Percentiles rank a stretch among this genome's conserved stretches.
These are phyloP conservation scores for Drosophila obscura DNA, from an alignment of 1,140 invertebrate species.

Conservation along the genomic window DNA sequence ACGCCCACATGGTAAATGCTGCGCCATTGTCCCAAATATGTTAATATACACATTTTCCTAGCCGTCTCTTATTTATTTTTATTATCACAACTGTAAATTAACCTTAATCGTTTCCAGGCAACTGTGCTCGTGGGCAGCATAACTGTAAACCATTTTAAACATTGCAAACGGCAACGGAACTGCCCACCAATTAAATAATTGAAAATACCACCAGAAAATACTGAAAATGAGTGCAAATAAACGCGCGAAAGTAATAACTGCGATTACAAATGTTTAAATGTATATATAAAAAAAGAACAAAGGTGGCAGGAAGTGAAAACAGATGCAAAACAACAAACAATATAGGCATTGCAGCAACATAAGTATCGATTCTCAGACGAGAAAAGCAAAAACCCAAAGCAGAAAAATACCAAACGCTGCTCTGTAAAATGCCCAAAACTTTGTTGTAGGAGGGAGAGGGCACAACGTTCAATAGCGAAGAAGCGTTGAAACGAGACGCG, in stretches of 20 bases:
- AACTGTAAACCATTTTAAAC: conserved; percentile 23
- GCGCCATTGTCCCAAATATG: too few species aligned
- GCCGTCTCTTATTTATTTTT: not conserved
- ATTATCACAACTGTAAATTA: not conserved
- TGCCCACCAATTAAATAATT: conserved; percentile 3
- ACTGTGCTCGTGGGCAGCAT: not conserved
- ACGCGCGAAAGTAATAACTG: conserved; percentile 35
- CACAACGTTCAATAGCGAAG: conserved; percentile 70
- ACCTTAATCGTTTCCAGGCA: conserved; percentile 4
- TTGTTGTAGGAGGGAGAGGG: conserved; percentile 47
- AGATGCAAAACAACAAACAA: not conserved
- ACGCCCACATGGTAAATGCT: too few species aligned
- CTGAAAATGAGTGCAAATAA: conserved; percentile 17
- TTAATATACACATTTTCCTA: not conserved
- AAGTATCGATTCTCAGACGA: not conserved
- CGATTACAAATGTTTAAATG: conserved; percentile 2
- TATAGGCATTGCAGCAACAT: not conserved
- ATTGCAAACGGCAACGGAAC: conserved; percentile 3
- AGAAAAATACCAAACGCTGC: conserved; percentile 57
- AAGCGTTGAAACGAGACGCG: conserved; percentile 54
- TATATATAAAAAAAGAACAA: not conserved
- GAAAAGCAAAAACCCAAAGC: conserved; percentile 16
- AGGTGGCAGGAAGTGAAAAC: too few species aligned
- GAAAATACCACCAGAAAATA: conserved; percentile 14
- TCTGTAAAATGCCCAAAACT: conserved; percentile 71